Base-by-base conservation (phyloP, 2,797 vertebrate genomes). In the Pyrocephalus nanus region DNA sequence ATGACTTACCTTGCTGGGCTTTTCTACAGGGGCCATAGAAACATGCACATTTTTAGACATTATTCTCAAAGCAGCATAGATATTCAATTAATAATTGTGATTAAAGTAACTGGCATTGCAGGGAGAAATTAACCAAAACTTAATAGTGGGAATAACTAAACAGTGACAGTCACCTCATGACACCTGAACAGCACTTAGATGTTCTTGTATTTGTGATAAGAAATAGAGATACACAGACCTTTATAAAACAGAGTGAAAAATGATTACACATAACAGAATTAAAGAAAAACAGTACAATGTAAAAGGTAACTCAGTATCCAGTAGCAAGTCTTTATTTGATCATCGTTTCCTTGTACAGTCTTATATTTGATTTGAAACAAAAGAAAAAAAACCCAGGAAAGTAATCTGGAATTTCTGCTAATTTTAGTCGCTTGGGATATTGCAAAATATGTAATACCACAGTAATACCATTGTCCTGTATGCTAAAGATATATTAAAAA, bases 261-360 rank as follows among this genome's bases (percentile, higher is more conserved):
- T 34, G 0, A 66, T 88, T 51, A 84, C 77, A 86, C 3, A 2
- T 42, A 54, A 83, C 19, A 92, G 62, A 88, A 92, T 75, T 84
- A 84, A 93, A 91, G 62, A 93, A 76, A 83, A 95, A 77, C 47
- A 88, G 60, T 64, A 95, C 86, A 93, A 58, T 42, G 48, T 29
- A 43, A 73, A 90, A 95, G 73, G 79, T 66, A 86, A 76, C 36
- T 91, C 66, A n/a, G 76, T 72, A 88, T 32, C 51, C 67, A 90
- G 76, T 7, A 90, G 51, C 47, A 95, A 96, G 53, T 27, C 92
- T 97, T 96, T 95, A 96, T 95, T 94, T 81, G 58, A 70, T 62
- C 29, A 75, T 54, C 2, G 5, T 88, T 91, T 94, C 70, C 58
- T 91, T 81, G 58, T 94, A 97, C 95, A 97, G 78, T 64, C 48